Conservation (phyloP, 92 coral and sea anemone species). For the Muricea muricata region DNA sequence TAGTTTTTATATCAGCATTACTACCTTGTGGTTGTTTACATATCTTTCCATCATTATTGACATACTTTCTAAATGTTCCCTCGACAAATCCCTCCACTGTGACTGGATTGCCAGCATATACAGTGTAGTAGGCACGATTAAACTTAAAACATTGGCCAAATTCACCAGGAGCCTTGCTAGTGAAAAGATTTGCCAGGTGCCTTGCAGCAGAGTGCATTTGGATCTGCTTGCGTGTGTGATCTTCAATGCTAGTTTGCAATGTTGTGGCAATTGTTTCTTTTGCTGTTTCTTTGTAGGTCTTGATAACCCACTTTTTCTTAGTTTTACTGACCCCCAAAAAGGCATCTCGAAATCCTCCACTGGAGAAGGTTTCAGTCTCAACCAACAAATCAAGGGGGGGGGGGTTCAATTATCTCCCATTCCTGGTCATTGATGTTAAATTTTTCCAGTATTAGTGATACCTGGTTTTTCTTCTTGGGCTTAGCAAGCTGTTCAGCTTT, state of each 20-base stretch:
- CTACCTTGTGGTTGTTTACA: conserved; percentile 43
- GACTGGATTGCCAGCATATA: conserved; percentile 22
- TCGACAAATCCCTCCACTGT: conserved; percentile 60
- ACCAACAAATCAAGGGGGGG: conserved; percentile 34
- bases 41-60: conserved; percentile 37
- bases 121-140: conserved; percentile 45
- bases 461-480: conserved; percentile 47
- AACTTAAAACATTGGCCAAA: conserved; percentile 58
- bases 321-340: conserved; percentile 41
- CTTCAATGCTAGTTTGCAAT: conserved; percentile 19
- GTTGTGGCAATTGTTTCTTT: conserved; percentile 18
- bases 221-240: conserved; percentile 56
- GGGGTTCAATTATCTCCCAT: conserved; percentile 29
- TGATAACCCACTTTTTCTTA: conserved; percentile 55
- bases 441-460: conserved; percentile 42
- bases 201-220: conserved; percentile 60
- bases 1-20: conserved; percentile 12
- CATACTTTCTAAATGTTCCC: conserved; percentile 51
- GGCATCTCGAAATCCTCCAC: conserved; percentile 56
- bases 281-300: conserved; percentile 47
- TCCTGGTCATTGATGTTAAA: conserved; percentile 41
- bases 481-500: conserved; percentile 60
- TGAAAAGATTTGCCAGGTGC: conserved; percentile 52
- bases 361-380: conserved; percentile 55
- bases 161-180: conserved; percentile 36